These are phyloP conservation scores for Uloborus plumipes DNA, from an alignment of 2,888 invertebrate genomes.

Conservation along the genomic window DNA sequence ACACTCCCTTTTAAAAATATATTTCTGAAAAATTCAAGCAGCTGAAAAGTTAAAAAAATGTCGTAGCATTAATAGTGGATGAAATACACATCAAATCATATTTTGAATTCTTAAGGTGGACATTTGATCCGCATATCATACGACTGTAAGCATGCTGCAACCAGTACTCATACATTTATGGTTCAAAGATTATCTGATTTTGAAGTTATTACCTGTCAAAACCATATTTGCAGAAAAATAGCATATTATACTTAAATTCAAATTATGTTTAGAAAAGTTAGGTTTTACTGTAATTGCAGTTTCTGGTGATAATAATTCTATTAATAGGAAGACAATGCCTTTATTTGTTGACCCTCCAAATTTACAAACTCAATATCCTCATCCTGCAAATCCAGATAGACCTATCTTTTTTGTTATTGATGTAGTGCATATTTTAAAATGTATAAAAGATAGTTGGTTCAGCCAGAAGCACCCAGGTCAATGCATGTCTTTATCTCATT, in stretches of 20 bases:
- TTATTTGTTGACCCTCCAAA: neutral
- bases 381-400: neutral
- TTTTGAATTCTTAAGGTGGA: conserved; percentile 24
- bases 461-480: conserved; percentile 5
- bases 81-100: conserved; percentile 24
- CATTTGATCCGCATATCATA: conserved; percentile 9
- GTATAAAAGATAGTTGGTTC: conserved; percentile 30
- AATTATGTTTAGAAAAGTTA: neutral
- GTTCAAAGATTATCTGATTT: conserved; percentile 17
- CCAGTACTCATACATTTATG: conserved; percentile 24
- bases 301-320: conserved; percentile 5
- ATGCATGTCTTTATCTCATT: conserved; percentile 19
- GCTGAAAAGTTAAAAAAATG: conserved; percentile 2
- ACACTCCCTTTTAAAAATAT: conserved; percentile 5
- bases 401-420: conserved; percentile 21
- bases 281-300: conserved; percentile 6
- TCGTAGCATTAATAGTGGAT: conserved; percentile 25
- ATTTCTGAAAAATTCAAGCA: conserved; percentile 3
- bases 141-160: conserved; percentile 15
- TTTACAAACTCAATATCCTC: neutral
- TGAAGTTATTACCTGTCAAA: conserved; percentile 29
- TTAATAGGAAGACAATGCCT: conserved; percentile 23
- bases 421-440: conserved; percentile 29
- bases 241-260: neutral
- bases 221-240: neutral